Evolutionary conservation across 2,888 invertebrate species (phyloP), one percentile per base, ranked within the genome.

Genomic region (Cistogaster globosa): DNA sequence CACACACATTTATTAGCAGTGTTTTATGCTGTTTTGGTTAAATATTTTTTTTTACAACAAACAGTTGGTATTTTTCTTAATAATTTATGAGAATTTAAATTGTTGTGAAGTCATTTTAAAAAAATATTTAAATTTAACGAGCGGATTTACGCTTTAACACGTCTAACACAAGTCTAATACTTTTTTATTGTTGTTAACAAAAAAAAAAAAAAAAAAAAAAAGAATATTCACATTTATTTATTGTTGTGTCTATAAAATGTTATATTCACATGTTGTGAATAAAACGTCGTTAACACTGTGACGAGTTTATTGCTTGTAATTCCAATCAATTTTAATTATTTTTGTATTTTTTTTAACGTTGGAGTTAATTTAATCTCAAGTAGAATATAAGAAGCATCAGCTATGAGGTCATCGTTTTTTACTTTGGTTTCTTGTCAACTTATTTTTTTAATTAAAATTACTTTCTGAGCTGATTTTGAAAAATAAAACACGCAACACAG

Each of bases 351-450:
- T 38, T 22, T 53, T 12, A 22, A 36, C 6, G 51, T 51, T 18
- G 36, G 14, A 18, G 3, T 36, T 38, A n/a, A 5, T 65, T 36
- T 38, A n/a, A 5, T 65, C 38, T 45, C 5, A 45, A 42, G 4
- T 16, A 36, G n/a, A 67, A 51, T 38, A 48, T 0, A 36, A 26
- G 14, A 16, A 71, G 7, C 36, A 14, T 57, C 22, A 58, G 20
- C 2, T 55, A 71, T 81, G 80, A 68, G 68, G 74, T 75, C 68
- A 81, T 81, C 53, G 26, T 48, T 81, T 53, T 26, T 38, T 75
- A 55, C 18, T 60, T 60, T 55, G 26, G n/a, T n/a, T n/a, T n/a
- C n/a, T n/a, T n/a, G n/a, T n/a, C n/a, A n/a, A n/a, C n/a, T n/a
- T n/a, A n/a, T n/a, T 32, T 53, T 60, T 67, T 32, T 32, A 62